Conservation (phyloP, 2,797 vertebrate species). For the Diplodus puntazzo region DNA sequence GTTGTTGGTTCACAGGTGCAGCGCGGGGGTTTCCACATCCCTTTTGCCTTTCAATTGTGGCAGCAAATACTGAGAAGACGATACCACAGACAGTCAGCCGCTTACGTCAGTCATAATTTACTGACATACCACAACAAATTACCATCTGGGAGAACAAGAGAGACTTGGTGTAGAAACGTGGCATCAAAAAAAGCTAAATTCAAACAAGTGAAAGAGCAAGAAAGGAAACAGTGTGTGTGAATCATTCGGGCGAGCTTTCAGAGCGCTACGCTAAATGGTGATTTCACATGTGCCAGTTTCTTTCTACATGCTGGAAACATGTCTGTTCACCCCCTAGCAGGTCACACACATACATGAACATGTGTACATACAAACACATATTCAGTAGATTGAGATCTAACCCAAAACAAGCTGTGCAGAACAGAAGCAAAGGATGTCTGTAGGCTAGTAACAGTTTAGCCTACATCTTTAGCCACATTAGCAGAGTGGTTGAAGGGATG, state of each 20-base stretch:
- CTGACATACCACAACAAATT: conserved; percentile 30
- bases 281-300: neutral
- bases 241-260: neutral
- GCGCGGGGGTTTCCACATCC: conserved; percentile 60
- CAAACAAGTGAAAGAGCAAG: neutral
- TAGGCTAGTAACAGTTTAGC: neutral
- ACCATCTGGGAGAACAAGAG: neutral
- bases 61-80: conserved; percentile 36
- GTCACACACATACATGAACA: neutral
- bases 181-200: neutral
- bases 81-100: conserved; percentile 49
- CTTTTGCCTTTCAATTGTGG: conserved; percentile 27
- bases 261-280: neutral
- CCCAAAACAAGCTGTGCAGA: neutral
- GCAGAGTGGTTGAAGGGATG: too few relatives aligned
- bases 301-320: neutral
- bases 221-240: neutral
- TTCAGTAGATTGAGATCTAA: conserved; percentile 26
- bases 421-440: neutral
- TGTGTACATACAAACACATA: conserved; percentile 20
- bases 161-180: neutral
- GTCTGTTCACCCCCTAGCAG: neutral
- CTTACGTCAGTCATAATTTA: conserved; percentile 39
- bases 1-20: conserved; percentile 68
- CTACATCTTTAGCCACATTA: neutral